A percentile compares a stretch with the other conserved stretches of the same genome.
phyloP scores from a whole-genome alignment of 2,797 vertebrate species.

The Amniataba percoides region DNA sequence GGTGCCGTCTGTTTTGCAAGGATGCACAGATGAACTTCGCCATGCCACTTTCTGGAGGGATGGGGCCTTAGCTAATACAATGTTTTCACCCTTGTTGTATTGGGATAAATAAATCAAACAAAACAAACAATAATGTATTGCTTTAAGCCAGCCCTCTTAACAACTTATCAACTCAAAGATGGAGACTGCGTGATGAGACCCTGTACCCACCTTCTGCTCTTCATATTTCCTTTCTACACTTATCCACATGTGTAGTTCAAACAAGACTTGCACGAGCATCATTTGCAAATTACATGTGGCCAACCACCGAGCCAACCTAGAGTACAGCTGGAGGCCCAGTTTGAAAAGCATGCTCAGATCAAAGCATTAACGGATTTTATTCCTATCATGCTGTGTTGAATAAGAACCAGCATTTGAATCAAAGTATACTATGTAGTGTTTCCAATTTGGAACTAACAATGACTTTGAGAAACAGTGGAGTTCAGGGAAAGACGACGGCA shows the following conservation, averaged over 20 bases:
- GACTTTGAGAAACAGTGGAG: conserved; percentile 69
- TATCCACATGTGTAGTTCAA: conserved; percentile 29
- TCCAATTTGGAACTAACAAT: conserved; percentile 64
- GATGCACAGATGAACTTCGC: no score
- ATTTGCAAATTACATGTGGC: conserved; percentile 34
- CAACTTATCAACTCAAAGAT: no score
- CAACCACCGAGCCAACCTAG: conserved; percentile 45
- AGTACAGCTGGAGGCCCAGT: conserved; percentile 31
- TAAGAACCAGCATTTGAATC: conserved; percentile 60
- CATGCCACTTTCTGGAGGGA: no score
- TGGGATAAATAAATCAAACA: no score
- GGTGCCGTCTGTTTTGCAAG: no score
- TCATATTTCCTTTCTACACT: conserved; percentile 21
- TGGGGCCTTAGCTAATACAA: no score
- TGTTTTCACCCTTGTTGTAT: no score
- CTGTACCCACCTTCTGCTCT: not conserved
- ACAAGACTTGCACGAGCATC: conserved; percentile 42
- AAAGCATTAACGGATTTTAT: conserved; percentile 59
- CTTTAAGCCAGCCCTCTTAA: no score
- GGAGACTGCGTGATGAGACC: not conserved
- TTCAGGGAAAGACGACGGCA: conserved; percentile 53
- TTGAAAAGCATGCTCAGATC: conserved; percentile 52
- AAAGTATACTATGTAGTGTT: conserved; percentile 46
- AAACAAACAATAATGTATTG: no score
- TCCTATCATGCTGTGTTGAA: conserved; percentile 52